Percentiles rank a stretch among this genome's conserved stretches.
phyloP scores from a whole-genome alignment of 1,140 invertebrate genomes.

The Zaprionus vittiger region DNA sequence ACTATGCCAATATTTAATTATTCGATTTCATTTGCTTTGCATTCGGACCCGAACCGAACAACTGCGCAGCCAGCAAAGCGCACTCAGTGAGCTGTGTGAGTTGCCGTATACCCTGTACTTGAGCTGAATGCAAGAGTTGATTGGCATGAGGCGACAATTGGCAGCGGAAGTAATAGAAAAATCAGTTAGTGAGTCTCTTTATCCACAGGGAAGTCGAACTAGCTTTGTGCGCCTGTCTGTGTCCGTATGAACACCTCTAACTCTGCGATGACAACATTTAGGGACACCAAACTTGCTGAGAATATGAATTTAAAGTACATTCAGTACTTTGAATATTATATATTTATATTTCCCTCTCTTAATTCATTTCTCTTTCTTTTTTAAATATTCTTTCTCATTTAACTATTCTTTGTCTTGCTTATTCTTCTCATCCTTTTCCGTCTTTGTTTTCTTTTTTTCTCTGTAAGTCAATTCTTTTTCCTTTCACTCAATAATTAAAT shows the following conservation, averaged over 20 bases:
- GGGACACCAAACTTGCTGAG: neutral
- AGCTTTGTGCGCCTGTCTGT: no score
- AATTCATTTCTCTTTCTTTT: no score
- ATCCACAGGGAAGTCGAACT: no score
- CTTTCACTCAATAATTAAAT: neutral
- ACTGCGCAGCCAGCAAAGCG: conserved; percentile 30
- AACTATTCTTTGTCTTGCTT: neutral
- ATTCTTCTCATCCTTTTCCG: neutral
- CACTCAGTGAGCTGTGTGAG: neutral
- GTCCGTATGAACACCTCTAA: no score
- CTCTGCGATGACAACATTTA: neutral
- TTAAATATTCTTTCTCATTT: neutral
- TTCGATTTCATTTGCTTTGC: conserved; percentile 76
- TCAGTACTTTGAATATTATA: no score
- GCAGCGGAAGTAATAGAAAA: neutral
- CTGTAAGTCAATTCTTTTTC: neutral
- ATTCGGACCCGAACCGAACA: conserved; percentile 27
- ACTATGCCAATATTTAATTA: conserved; percentile 83
- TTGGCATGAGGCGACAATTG: neutral
- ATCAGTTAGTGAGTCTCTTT: no score
- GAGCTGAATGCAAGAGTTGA: neutral
- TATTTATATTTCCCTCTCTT: no score
- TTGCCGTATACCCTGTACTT: conserved; percentile 5
- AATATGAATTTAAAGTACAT: no score
- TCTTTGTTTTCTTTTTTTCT: neutral